These are phyloP conservation scores for Paradisaea rubra DNA, from an alignment of 2,113 vertebrate species.

Conservation along the genomic window DNA sequence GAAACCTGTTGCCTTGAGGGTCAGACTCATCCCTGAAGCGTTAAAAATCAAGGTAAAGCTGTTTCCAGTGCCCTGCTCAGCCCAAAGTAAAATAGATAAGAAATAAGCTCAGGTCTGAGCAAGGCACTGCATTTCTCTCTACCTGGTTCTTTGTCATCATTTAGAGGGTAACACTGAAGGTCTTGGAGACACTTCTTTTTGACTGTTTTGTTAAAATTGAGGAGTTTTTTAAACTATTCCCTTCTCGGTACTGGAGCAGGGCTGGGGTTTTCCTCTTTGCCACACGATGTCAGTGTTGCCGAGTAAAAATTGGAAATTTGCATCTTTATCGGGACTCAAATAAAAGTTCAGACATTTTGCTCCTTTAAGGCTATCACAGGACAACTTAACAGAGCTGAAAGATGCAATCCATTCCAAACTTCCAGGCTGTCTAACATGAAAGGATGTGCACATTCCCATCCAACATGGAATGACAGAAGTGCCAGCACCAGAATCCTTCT, in stretches of 20 bases:
- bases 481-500: rapidly evolving
- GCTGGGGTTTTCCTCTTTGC: not conserved
- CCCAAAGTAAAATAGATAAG: not conserved
- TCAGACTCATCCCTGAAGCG: not conserved
- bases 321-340: not conserved
- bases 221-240: not conserved
- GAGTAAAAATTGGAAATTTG: not conserved
- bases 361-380: rapidly evolving
- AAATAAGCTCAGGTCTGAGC: not conserved
- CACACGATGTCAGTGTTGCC: constrained; percentile 50
- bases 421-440: not conserved
- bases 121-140: not conserved
- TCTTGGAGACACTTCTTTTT: not conserved
- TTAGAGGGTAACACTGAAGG: not conserved
- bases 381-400: not conserved
- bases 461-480: rapidly evolving
- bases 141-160: not conserved
- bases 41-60: not conserved
- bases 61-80: not conserved
- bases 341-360: not conserved
- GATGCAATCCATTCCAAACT: not conserved
- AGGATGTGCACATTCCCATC: rapidly evolving
- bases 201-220: not conserved
- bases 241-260: not conserved
- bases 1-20: not conserved